phyloP scores from a whole-genome alignment of 2,113 vertebrate genomes.

The Plestiodon gilberti region DNA sequence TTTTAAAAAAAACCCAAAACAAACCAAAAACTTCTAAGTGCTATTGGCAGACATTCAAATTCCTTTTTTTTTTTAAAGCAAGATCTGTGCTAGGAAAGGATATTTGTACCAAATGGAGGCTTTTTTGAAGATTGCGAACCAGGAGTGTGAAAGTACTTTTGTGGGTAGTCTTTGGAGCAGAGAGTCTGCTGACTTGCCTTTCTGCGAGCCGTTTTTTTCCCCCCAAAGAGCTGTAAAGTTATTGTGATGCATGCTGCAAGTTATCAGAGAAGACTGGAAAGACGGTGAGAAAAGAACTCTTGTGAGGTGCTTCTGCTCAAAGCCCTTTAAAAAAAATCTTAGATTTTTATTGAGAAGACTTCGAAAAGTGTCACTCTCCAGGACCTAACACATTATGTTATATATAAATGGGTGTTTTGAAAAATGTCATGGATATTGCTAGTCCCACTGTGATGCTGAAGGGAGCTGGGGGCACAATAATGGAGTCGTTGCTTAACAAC shows the following conservation, averaged over 20 bases:
- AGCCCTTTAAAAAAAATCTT: background rate
- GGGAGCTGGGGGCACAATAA: background rate
- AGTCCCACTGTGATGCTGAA: background rate
- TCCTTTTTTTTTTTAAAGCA: background rate
- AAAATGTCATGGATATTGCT: background rate
- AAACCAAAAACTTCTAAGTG: background rate
- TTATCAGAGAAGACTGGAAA: background rate
- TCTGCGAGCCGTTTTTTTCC: background rate
- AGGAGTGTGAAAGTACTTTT: conserved; percentile 12
- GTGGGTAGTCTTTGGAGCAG: background rate
- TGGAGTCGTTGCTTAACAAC: too few relatives aligned
- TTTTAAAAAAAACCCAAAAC: background rate
- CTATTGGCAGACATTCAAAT: background rate
- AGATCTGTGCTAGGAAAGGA: background rate
- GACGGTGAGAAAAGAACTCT: background rate
- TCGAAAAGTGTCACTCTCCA: background rate
- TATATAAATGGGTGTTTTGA: background rate
- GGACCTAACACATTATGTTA: background rate
- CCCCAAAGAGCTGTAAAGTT: background rate
- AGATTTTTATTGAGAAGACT: background rate
- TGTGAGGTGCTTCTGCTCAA: background rate
- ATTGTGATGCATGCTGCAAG: background rate
- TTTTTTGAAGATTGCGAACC: background rate
- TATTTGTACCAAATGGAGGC: background rate
- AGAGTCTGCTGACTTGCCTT: background rate